phyloP scores from a whole-genome alignment of 2,888 invertebrate species.

The Eupithecia inturbata region DNA sequence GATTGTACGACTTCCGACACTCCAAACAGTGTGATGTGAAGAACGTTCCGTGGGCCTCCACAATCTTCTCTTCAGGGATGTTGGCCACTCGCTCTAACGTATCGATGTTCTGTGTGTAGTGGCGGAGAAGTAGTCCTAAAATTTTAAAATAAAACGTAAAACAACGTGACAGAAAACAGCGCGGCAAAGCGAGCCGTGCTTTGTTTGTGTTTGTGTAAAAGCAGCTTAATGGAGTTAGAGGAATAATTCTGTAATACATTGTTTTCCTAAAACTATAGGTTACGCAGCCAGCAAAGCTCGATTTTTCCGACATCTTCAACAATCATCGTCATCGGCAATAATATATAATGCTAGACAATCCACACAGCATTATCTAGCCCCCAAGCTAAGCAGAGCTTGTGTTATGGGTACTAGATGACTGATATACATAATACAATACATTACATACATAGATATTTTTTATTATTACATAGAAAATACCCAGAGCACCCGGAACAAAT shows the following conservation, averaged over 20 bases:
- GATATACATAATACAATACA: too few relatives aligned
- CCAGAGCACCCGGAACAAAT: too few relatives aligned
- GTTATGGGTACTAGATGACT: too few relatives aligned
- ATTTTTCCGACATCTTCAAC: neutral
- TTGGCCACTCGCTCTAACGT: constrained; percentile 94
- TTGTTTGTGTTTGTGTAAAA: neutral
- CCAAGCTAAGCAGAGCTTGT: too few relatives aligned
- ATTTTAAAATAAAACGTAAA: constrained; percentile 13
- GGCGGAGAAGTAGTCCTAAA: constrained; percentile 86
- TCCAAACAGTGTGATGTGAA: constrained; percentile 93
- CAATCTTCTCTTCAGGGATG: constrained; percentile 91
- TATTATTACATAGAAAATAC: too few relatives aligned
- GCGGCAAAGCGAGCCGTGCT: neutral
- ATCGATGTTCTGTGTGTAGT: constrained; percentile 97
- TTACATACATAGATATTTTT: too few relatives aligned
- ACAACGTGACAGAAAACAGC: neutral
- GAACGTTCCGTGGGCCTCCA: constrained; percentile 98
- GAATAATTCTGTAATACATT: neutral
- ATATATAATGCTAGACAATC: too few relatives aligned
- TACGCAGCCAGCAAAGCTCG: too few relatives aligned
- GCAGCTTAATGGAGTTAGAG: neutral
- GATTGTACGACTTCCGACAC: constrained; percentile 88
- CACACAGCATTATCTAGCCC: too few relatives aligned
- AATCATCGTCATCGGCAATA: neutral
- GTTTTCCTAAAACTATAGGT: too few relatives aligned